Conservation (phyloP, 2,797 vertebrate genomes). For the Lutjanus argentimaculatus region DNA sequence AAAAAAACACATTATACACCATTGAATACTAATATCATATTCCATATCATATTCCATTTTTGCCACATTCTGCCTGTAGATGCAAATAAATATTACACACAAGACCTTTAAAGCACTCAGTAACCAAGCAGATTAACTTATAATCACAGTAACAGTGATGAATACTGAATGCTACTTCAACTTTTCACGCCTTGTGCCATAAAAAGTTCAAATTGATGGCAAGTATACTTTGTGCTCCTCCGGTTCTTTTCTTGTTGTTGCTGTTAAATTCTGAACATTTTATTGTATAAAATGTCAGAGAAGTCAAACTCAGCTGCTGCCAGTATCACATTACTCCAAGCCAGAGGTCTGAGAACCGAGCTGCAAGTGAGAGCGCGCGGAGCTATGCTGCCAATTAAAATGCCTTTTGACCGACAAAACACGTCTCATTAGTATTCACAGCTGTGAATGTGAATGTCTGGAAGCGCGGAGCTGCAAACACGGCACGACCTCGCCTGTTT, state of each 20-base stretch:
- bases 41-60: too few relatives aligned
- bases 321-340: slow-evolving; percentile 41
- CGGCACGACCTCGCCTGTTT: slow-evolving; percentile 54
- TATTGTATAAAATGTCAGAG: slow-evolving; percentile 54
- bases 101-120: too few relatives aligned
- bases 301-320: slow-evolving; percentile 50
- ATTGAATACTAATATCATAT: too few relatives aligned
- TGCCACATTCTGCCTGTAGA: too few relatives aligned
- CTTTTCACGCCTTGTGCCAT: neutral
- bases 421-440: slow-evolving; percentile 70
- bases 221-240: neutral
- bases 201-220: neutral
- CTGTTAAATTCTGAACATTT: neutral
- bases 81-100: too few relatives aligned
- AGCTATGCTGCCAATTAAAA: slow-evolving; percentile 75
- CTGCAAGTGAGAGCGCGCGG: slow-evolving; percentile 14
- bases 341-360: slow-evolving; percentile 43
- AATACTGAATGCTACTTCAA: neutral
- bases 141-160: too few relatives aligned
- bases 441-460: slow-evolving; percentile 57
- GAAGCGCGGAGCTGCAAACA: slow-evolving; percentile 55
- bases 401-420: slow-evolving; percentile 62
- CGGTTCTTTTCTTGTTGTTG: neutral
- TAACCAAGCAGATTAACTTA: too few relatives aligned
- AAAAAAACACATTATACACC: too few relatives aligned